Percentiles rank a stretch among this genome's conserved stretches.
Evolutionary conservation across 2,113 vertebrate species (phyloP).

Genomic region (Mixornis gularis): DNA sequence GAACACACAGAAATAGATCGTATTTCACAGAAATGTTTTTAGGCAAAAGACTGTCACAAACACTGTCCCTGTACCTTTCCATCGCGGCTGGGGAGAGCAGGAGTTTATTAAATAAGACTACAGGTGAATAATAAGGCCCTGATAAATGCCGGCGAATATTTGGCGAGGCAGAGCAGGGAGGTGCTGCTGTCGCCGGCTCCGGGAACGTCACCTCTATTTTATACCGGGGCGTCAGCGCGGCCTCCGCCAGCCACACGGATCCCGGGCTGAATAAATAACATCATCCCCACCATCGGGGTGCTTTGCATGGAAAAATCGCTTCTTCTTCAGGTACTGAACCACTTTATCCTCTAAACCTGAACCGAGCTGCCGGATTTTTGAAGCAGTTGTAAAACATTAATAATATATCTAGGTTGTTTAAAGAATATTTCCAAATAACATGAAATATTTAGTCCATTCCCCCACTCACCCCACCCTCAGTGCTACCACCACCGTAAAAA

Average conservation of each 20-base stretch:
- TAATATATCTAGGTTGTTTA: slow-evolving; percentile 77
- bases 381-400: slow-evolving; percentile 74
- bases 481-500: slow-evolving; percentile 62
- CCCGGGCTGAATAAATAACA: background rate
- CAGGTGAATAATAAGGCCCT: slow-evolving; percentile 6
- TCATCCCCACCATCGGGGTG: background rate
- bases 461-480: background rate
- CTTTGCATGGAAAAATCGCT: slow-evolving; percentile 24
- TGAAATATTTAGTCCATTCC: slow-evolving; percentile 74
- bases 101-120: background rate
- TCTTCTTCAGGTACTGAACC: slow-evolving; percentile 22
- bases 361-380: slow-evolving; percentile 56
- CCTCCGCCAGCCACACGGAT: background rate
- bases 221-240: background rate
- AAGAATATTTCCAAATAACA: slow-evolving; percentile 78
- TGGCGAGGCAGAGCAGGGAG: background rate
- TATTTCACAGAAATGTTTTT: background rate
- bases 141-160: background rate
- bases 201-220: background rate
- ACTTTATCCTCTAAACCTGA: slow-evolving; percentile 33
- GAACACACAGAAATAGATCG: background rate
- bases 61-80: background rate
- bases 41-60: slow-evolving; percentile 1
- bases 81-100: background rate
- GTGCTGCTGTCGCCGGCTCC: background rate